Percentiles rank a stretch among this genome's conserved stretches.
These are phyloP conservation scores for Calcarius lapponicus DNA, from an alignment of 2,797 vertebrate genomes.

Conservation along the genomic window DNA sequence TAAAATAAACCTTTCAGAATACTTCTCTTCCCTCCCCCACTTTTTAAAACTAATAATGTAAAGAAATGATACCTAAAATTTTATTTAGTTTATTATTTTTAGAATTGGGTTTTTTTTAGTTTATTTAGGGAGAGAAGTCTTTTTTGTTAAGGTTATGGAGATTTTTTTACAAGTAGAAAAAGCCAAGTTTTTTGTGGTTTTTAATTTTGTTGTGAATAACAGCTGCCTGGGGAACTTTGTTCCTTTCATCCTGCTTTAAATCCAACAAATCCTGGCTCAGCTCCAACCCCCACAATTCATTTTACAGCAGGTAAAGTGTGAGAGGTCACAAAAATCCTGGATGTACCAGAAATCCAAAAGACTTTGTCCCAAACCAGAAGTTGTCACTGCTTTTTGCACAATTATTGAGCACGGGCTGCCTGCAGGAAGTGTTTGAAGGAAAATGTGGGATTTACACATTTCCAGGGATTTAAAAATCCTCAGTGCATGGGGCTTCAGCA, in stretches of 20 bases:
- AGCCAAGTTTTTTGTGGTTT: neutral
- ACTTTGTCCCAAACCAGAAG: neutral
- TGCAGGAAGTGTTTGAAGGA: neutral
- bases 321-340: neutral
- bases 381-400: rapidly evolving
- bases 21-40: neutral
- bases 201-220: neutral
- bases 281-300: neutral
- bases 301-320: neutral
- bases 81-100: neutral
- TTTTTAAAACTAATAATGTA: neutral
- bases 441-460: neutral
- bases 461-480: neutral
- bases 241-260: neutral
- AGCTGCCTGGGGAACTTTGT: neutral
- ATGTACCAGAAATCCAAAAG: neutral
- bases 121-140: neutral
- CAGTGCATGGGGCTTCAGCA: neutral
- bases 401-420: neutral
- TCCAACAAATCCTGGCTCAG: too few species aligned
- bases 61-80: neutral
- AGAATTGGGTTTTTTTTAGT: neutral
- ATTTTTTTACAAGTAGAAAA: neutral
- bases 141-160: neutral
- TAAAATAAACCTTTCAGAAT: neutral